These are phyloP conservation scores for Silurus asotus DNA, from an alignment of 2,113 vertebrate genomes.

Conservation along the genomic window DNA sequence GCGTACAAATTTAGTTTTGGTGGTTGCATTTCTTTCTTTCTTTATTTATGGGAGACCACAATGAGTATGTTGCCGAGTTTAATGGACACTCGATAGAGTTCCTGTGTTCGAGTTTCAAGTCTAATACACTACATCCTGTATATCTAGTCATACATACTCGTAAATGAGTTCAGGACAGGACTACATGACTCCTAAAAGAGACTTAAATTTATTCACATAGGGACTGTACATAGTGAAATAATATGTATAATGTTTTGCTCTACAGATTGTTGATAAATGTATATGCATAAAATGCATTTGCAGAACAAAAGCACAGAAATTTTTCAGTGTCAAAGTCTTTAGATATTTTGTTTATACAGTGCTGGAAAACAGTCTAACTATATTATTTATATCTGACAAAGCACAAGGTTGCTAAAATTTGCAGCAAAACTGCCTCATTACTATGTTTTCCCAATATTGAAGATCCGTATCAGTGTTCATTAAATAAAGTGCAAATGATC, in stretches of 20 bases:
- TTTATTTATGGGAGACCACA: not conserved
- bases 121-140: slow-evolving; percentile 12
- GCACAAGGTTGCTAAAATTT: slow-evolving; percentile 55
- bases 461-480: slow-evolving; percentile 59
- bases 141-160: not conserved
- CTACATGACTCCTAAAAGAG: not conserved
- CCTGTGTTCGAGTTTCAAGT: slow-evolving; percentile 20
- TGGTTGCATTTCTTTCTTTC: not conserved
- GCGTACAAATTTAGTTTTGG: not conserved
- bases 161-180: not conserved
- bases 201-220: not conserved
- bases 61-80: slow-evolving; percentile 11
- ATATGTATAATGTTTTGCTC: not conserved
- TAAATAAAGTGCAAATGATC: slow-evolving; percentile 61
- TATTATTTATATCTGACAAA: slow-evolving; percentile 50
- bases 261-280: not conserved
- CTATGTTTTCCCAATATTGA: slow-evolving; percentile 61
- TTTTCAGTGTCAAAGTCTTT: slow-evolving; percentile 9
- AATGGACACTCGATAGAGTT: slow-evolving; percentile 34
- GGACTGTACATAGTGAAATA: too few relatives aligned
- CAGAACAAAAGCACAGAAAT: not conserved
- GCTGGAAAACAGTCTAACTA: slow-evolving; percentile 33
- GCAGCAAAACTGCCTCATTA: slow-evolving; percentile 57
- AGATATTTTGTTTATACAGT: slow-evolving; percentile 30
- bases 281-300: not conserved